Evolutionary conservation across 2,797 vertebrate species (phyloP), one percentile per base, ranked within the genome.

Genomic region (Propithecus perrieri): DNA sequence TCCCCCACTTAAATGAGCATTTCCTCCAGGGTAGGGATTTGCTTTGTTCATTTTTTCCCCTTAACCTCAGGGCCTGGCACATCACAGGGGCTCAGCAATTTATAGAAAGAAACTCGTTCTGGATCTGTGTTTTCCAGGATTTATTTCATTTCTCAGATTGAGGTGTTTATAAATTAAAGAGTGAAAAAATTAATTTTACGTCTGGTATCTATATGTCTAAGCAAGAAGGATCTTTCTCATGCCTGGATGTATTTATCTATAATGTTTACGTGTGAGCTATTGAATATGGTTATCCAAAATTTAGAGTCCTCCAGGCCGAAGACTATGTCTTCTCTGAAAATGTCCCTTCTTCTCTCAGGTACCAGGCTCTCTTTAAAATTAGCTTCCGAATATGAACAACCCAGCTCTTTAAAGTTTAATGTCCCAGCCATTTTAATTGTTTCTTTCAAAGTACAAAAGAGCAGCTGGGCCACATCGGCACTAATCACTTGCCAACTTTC

Each of bases 401-500:
- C 78, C 93, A 96, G 93, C 95, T 97, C 89, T 97, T 98, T 97
- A 98, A 98, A 98, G 92, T 98, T 98, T 98, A 98, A 98, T 98
- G 94, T 94, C 74, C 61, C 93, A 81, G 95, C 78, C 96, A 81
- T 97, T 96, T 98, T 96, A 97, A 97, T 98, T 97, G 97, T 98
- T 96, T 97, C 97, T 98, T 95, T 93, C 96, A 96, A 96, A 97
- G 97, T 91, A 97, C 95, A 97, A 94, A 98, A 97, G 97, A 98
- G 95, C 96, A 96, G 95, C 93, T 85, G 81, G 96, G 93, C 95
- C 90, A 72, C 88, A 87, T 91, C 6, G 78, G 90, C 97, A 92
- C 85, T 88, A 92, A 97, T 96, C 97, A 96, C 94, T 97, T 96
- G 98, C 98, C 97, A 98, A 98, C 92, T 98, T 98, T 95, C 96